Percentiles rank a stretch among this genome's conserved stretches.
These are phyloP conservation scores for Ascidia mentula DNA, from an alignment of 23 tunicate genomes.

Conservation along the genomic window DNA sequence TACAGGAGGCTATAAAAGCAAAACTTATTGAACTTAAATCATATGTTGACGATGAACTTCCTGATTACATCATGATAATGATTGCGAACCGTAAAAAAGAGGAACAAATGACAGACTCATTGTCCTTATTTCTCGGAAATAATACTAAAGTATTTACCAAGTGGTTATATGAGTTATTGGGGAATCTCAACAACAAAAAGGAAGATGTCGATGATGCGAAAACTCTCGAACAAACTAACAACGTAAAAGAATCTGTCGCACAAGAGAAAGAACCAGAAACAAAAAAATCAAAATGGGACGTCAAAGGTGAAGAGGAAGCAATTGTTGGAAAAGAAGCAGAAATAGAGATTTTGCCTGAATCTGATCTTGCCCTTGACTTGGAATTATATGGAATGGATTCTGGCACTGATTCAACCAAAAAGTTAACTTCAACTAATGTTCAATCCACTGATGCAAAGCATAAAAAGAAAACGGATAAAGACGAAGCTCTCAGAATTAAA, in stretches of 20 bases:
- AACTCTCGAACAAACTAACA: neutral
- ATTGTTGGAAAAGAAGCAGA: conserved; percentile 35
- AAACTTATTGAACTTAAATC: conserved; percentile 80
- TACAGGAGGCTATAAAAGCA: conserved; percentile 79
- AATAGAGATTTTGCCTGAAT: conserved; percentile 56
- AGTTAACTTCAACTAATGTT: no score
- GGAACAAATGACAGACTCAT: conserved; percentile 82
- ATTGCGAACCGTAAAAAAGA: conserved; percentile 90
- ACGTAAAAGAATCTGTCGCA: neutral
- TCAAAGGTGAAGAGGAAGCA: neutral
- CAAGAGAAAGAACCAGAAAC: neutral
- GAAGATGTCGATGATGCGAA: neutral
- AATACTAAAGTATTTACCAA: conserved; percentile 76
- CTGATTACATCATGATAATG: conserved; percentile 99
- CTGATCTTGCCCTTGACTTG: conserved; percentile 34
- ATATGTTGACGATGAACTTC: conserved; percentile 95
- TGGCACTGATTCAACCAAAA: no score
- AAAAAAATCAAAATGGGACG: neutral
- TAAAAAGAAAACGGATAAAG: no score
- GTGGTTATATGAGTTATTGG: conserved; percentile 79
- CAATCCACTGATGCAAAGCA: no score
- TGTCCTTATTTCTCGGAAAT: conserved; percentile 70
- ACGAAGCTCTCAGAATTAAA: no score
- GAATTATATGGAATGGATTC: conserved; percentile 21
- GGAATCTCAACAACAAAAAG: conserved; percentile 18